Percentiles rank a stretch among this genome's conserved stretches.
phyloP scores from a whole-genome alignment of 2,888 invertebrate species.

The Neoitamus cyanurus region DNA sequence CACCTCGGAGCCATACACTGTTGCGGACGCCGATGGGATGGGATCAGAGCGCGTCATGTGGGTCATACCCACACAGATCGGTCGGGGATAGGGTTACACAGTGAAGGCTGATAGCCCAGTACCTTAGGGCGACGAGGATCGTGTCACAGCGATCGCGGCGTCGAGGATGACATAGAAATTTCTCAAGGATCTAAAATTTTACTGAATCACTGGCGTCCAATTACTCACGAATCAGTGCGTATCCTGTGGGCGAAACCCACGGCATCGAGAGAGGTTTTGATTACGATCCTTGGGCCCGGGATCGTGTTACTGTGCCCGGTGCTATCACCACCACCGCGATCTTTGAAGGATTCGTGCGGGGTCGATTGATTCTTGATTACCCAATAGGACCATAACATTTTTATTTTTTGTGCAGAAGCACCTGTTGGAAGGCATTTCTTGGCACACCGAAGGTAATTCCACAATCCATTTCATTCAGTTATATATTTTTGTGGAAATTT shows the following conservation, averaged over 20 bases:
- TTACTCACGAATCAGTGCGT: conserved; percentile 37
- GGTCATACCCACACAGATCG: not conserved
- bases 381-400: not conserved
- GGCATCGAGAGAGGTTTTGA: conserved; percentile 1
- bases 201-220: conserved; percentile 36
- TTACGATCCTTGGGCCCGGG: conserved; percentile 4
- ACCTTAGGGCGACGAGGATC: not conserved
- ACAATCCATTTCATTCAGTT: too few species aligned
- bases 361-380: not conserved
- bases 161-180: conserved; percentile 18
- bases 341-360: not conserved
- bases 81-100: not conserved
- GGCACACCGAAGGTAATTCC: too few species aligned
- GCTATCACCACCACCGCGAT: not conserved
- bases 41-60: not conserved
- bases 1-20: conserved; percentile 4
- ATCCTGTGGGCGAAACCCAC: conserved; percentile 34
- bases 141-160: conserved; percentile 16
- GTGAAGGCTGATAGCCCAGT: not conserved
- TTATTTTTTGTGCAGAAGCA: not conserved
- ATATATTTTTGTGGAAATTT: too few species aligned
- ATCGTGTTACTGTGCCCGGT: not conserved
- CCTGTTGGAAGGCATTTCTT: too few species aligned
- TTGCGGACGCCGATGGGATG: not conserved
- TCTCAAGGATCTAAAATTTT: conserved; percentile 45